A percentile compares a stretch with the other conserved stretches of the same genome.
Evolutionary conservation across 2,113 vertebrate genomes (phyloP).

Genomic region (Pseudorhombus dupliciocellatus): DNA sequence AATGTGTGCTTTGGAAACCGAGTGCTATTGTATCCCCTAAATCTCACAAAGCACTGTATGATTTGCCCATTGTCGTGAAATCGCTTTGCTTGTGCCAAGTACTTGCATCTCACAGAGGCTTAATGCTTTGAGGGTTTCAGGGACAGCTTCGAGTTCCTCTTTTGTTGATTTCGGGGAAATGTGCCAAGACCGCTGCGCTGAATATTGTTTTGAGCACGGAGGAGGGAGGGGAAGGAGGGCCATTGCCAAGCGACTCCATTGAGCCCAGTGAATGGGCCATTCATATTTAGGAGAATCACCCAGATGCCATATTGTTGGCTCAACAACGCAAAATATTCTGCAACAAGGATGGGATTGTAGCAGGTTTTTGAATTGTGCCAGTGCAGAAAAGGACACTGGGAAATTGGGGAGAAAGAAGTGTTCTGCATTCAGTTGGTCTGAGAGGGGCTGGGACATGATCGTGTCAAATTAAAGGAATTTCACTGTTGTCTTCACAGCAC

Average conservation of each 20-base stretch:
- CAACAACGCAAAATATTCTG: conserved; percentile 76
- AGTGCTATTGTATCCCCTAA: conserved; percentile 77
- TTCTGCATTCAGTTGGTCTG: conserved; percentile 22
- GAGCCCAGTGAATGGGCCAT: conserved; percentile 78
- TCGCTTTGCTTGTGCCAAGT: conserved; percentile 76
- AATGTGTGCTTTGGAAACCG: conserved; percentile 79
- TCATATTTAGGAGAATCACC: conserved; percentile 80
- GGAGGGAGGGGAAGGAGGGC: conserved; percentile 63
- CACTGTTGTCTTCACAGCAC: neutral
- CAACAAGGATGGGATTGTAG: conserved; percentile 78
- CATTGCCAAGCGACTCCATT: conserved; percentile 77
- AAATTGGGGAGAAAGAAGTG: conserved; percentile 14
- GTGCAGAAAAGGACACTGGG: conserved; percentile 55
- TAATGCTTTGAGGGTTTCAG: conserved; percentile 77
- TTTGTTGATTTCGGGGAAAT: conserved; percentile 77
- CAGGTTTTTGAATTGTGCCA: conserved; percentile 58
- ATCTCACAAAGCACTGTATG: conserved; percentile 79
- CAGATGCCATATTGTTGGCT: conserved; percentile 82
- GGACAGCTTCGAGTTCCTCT: conserved; percentile 75
- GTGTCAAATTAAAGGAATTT: neutral
- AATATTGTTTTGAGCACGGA: conserved; percentile 76
- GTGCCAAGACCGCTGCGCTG: conserved; percentile 76
- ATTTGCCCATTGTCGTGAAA: conserved; percentile 79
- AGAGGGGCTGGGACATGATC: conserved; percentile 16
- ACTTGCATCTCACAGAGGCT: conserved; percentile 75